These are phyloP conservation scores for Uropetala carovei DNA, from an alignment of 2,888 invertebrate species.

Conservation along the genomic window DNA sequence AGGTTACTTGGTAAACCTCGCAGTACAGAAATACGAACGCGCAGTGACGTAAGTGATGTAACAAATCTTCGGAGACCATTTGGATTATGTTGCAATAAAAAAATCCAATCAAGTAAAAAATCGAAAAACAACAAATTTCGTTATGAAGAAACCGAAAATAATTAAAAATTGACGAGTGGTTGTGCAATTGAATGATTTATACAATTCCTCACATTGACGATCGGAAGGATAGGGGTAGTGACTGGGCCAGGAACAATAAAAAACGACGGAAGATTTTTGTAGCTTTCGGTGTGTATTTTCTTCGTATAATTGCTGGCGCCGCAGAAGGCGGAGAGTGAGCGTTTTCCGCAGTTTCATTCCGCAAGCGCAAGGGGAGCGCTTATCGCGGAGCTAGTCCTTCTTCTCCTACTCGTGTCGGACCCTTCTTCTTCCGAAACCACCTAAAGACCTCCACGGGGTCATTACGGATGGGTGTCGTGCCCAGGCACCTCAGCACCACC, in stretches of 20 bases:
- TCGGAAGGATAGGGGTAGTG: too few species aligned
- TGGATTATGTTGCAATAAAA: too few species aligned
- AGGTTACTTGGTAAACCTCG: too few species aligned
- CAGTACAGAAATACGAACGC: too few species aligned
- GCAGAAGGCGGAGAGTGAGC: not conserved
- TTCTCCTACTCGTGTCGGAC: not conserved
- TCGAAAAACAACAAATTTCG: not conserved
- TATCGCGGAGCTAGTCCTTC: not conserved
- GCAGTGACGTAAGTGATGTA: too few species aligned
- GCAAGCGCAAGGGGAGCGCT: not conserved
- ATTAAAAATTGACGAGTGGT: not conserved
- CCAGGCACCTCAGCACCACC: conserved; percentile 61
- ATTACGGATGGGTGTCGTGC: conserved; percentile 54
- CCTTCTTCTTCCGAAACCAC: conserved; percentile 13
- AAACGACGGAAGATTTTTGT: not conserved
- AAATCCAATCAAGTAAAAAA: too few species aligned
- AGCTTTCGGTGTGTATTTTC: not conserved
- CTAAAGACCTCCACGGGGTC: conserved; percentile 6
- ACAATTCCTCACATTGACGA: not conserved
- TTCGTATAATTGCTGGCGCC: not conserved
- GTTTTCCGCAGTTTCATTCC: not conserved
- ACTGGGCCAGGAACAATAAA: too few species aligned
- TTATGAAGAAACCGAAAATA: not conserved
- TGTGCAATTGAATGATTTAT: not conserved
- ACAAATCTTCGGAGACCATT: too few species aligned